phyloP scores from a whole-genome alignment of 2,113 vertebrate species.

The Leucopsar rothschildi region DNA sequence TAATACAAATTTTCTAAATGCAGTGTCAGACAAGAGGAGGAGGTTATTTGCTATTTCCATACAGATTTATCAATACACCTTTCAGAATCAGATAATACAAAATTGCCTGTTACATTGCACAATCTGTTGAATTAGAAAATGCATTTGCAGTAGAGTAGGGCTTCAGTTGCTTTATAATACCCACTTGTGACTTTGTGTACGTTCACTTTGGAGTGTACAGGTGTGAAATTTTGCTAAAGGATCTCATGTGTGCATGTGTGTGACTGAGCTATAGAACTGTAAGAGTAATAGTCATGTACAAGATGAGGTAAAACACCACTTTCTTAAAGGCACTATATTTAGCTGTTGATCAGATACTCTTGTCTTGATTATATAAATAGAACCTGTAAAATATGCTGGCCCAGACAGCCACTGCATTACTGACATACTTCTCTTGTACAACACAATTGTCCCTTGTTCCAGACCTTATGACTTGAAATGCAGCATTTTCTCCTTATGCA shows the following conservation, averaged over 20 bases:
- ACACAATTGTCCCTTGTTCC: not conserved
- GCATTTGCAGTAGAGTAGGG: not conserved
- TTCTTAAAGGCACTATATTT: slow-evolving; percentile 16
- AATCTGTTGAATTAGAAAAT: not conserved
- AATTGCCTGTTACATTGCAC: not conserved
- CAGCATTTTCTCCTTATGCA: not conserved
- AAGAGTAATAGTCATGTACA: not conserved
- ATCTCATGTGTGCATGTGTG: not conserved
- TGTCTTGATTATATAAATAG: slow-evolving; percentile 30
- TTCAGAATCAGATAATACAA: not conserved
- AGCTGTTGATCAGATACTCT: slow-evolving; percentile 17
- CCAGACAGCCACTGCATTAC: slow-evolving; percentile 9
- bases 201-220: not conserved
- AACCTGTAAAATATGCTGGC: not conserved
- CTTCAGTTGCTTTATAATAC: not conserved
- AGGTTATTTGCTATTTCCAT: not conserved
- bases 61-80: not conserved
- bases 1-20: not conserved
- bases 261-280: not conserved
- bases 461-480: not conserved
- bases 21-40: not conserved
- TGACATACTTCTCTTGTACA: not conserved
- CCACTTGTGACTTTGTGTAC: not conserved
- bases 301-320: slow-evolving; percentile 35
- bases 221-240: not conserved